Evolutionary conservation across 2,797 vertebrate genomes (phyloP).

Genomic region (Enteromius trimaculatus): DNA sequence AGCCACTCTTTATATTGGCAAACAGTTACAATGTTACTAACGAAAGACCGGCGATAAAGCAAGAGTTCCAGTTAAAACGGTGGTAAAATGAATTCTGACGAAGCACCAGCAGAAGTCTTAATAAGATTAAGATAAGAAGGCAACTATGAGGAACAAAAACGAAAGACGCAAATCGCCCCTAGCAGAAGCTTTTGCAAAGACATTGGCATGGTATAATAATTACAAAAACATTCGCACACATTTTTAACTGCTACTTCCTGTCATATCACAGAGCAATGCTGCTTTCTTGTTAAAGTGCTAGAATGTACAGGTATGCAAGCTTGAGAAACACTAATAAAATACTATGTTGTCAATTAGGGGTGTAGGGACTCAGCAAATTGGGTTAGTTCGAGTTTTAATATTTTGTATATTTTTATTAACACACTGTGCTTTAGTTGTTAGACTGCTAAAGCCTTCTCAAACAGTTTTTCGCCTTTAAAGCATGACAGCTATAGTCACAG

Average conservation of each 20-base stretch:
- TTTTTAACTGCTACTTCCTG: slow-evolving; percentile 16
- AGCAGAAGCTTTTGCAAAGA: background rate
- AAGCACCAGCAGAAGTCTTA: background rate
- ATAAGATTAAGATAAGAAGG: background rate
- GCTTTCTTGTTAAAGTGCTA: background rate
- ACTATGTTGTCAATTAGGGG: background rate
- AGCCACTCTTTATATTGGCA: slow-evolving; percentile 56
- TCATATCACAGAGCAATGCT: background rate
- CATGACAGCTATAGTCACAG: background rate
- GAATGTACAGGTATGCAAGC: background rate
- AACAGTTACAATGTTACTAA: slow-evolving; percentile 3
- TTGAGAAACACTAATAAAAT: background rate
- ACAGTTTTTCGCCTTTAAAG: background rate
- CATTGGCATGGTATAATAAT: background rate
- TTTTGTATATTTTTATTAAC: background rate
- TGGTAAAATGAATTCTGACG: background rate
- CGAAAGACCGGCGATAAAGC: slow-evolving; percentile 42
- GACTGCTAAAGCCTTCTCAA: background rate
- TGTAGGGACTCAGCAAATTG: background rate
- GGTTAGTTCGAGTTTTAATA: background rate
- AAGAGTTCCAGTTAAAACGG: background rate
- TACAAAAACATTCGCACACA: background rate
- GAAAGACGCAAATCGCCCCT: background rate
- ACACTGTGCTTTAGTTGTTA: background rate
- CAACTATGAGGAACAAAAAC: background rate